Evolutionary conservation across 2,888 invertebrate species (phyloP).

Genomic region (Lasius platythorax): DNA sequence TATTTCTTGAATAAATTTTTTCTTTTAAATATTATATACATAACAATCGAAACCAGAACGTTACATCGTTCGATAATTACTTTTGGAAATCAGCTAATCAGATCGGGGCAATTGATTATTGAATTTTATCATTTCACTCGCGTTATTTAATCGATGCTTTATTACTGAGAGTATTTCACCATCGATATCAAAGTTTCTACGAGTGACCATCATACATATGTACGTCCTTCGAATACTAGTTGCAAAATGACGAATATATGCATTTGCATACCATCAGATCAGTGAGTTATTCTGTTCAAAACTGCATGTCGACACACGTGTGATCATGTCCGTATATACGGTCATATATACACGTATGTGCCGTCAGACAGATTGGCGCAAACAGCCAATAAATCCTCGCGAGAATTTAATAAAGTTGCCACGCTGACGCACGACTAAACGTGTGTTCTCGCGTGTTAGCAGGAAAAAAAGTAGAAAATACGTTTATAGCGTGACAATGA

Average conservation of each 20-base stretch:
- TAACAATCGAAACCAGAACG: neutral
- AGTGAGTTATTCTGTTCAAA: conserved; percentile 54
- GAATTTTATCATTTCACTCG: neutral
- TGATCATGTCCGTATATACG: neutral
- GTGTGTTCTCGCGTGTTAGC: conserved; percentile 14
- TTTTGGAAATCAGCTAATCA: conserved; percentile 17
- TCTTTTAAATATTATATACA: neutral
- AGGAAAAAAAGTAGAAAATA: conserved; percentile 60
- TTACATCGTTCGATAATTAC: neutral
- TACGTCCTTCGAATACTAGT: conserved; percentile 15
- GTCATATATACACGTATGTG: conserved; percentile 8
- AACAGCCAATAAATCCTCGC: conserved; percentile 79
- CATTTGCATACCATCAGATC: conserved; percentile 62
- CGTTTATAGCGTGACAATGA: conserved; percentile 63
- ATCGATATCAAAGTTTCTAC: neutral
- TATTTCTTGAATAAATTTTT: neutral
- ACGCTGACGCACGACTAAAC: conserved; percentile 67
- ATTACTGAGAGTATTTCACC: neutral
- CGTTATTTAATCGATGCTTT: conserved; percentile 45
- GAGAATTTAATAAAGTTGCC: conserved; percentile 81
- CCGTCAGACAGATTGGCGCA: conserved; percentile 64
- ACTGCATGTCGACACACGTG: conserved; percentile 5
- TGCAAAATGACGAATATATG: conserved; percentile 29
- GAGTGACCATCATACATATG: neutral
- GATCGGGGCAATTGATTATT: neutral